Evolutionary conservation across 2,797 vertebrate species (phyloP).

Genomic region (Agapornis canus): DNA sequence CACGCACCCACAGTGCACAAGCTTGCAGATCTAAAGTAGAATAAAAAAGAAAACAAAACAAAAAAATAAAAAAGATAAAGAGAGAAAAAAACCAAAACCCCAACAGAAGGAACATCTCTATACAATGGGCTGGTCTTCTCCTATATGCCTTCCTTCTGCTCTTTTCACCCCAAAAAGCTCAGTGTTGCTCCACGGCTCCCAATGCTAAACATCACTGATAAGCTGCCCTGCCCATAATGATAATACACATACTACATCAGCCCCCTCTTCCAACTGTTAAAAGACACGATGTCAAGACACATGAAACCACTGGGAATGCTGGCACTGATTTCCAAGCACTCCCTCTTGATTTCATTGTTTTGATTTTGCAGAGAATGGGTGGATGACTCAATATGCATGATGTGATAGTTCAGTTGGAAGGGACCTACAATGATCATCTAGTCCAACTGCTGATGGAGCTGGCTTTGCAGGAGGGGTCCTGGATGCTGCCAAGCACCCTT

Average conservation of each 20-base stretch:
- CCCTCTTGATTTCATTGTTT: neutral
- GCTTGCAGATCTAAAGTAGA: conserved; percentile 92
- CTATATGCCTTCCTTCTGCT: conserved; percentile 17
- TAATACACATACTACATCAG: accelerated
- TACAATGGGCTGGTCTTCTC: conserved; percentile 79
- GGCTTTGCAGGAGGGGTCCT: neutral
- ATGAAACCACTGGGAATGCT: neutral
- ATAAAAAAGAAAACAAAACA: conserved; percentile 33
- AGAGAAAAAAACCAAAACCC: conserved; percentile 9
- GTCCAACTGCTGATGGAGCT: neutral
- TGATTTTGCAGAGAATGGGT: neutral
- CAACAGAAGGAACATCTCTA: conserved; percentile 70
- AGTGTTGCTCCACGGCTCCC: conserved; percentile 15
- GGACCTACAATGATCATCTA: neutral
- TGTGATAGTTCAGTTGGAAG: neutral
- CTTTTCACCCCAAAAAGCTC: conserved; percentile 34
- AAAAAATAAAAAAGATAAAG: too few species aligned
- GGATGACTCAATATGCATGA: neutral
- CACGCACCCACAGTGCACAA: conserved; percentile 98
- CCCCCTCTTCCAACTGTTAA: neutral
- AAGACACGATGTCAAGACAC: neutral
- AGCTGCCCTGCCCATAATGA: neutral
- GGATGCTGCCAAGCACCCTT: neutral
- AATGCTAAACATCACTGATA: neutral
- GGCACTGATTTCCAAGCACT: neutral